Evolutionary conservation across 2,888 invertebrate species (phyloP).

Genomic region (Watsonalla cultraria): DNA sequence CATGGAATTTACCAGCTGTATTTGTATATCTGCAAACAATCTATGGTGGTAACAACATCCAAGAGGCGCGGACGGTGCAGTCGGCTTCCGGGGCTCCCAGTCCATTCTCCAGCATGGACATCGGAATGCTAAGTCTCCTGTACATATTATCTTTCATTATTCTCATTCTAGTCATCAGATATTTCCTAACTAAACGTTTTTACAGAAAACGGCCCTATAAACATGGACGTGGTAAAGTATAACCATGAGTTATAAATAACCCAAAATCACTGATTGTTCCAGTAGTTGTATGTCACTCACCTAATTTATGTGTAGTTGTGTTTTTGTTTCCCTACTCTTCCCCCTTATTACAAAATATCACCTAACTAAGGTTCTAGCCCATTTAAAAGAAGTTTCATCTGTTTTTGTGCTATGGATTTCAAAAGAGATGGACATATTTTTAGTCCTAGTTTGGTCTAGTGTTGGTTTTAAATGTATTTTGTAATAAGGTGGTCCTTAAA

Average conservation of each 20-base stretch:
- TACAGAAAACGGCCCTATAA: constrained; percentile 87
- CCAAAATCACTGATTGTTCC: background rate
- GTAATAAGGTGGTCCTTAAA: background rate
- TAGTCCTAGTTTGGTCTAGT: too few species aligned
- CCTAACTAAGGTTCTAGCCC: too few species aligned
- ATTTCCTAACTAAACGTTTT: constrained; percentile 84
- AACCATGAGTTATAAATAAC: constrained; percentile 34
- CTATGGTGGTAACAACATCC: constrained; percentile 57
- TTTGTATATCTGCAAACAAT: constrained; percentile 79
- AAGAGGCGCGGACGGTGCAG: constrained; percentile 30
- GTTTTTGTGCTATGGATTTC: too few species aligned
- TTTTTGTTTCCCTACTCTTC: background rate
- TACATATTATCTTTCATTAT: constrained; percentile 86
- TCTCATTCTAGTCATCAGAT: constrained; percentile 85
- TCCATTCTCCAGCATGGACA: constrained; percentile 83
- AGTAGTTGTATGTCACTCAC: constrained; percentile 5
- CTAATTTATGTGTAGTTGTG: constrained; percentile 9
- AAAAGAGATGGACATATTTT: too few species aligned
- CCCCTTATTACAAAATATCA: too few species aligned
- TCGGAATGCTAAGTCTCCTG: constrained; percentile 86
- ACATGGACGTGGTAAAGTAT: constrained; percentile 86
- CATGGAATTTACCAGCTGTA: constrained; percentile 82
- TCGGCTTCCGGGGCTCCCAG: constrained; percentile 47
- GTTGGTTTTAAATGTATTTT: too few species aligned
- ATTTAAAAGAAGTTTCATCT: too few species aligned